phyloP scores from a whole-genome alignment of 2,113 vertebrate genomes.

The Burhinus bistriatus region DNA sequence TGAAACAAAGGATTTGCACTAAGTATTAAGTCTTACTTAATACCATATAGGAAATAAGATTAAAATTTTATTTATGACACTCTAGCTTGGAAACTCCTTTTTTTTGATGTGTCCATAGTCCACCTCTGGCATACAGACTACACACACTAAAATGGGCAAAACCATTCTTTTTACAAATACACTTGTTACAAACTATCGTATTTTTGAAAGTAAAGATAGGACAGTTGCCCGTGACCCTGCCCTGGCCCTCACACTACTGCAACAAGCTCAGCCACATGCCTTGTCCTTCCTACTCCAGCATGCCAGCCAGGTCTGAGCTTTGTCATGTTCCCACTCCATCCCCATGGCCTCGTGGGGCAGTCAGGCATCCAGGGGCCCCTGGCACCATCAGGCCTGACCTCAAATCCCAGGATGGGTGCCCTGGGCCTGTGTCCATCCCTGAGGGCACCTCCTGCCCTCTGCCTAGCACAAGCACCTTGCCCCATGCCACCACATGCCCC shows the following conservation, averaged over 20 bases:
- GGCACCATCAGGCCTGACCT: background rate
- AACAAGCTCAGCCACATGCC: background rate
- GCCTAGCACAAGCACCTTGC: fast-evolving
- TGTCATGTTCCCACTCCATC: fast-evolving
- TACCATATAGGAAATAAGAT: background rate
- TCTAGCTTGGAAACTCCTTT: background rate
- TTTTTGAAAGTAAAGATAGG: background rate
- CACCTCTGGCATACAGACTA: fast-evolving
- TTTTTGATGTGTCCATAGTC: background rate
- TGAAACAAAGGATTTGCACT: background rate
- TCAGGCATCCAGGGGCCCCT: fast-evolving
- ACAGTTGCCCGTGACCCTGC: background rate
- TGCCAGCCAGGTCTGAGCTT: background rate
- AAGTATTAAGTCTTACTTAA: background rate
- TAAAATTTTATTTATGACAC: background rate
- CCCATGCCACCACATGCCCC: fast-evolving
- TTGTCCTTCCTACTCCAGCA: background rate
- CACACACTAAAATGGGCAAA: background rate
- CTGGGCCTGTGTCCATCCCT: background rate
- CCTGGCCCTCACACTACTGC: background rate
- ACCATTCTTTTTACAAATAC: background rate
- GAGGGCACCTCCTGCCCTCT: background rate
- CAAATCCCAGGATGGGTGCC: fast-evolving
- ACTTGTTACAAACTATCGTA: background rate
- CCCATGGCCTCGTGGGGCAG: fast-evolving